A percentile compares a stretch with the other conserved stretches of the same genome.
These are phyloP conservation scores for rat (Rattus norvegicus) DNA, from an alignment of 2,113 vertebrate species.

Conservation along the genomic window GRCr8 NC_086021.1:175714501-175715000, in stretches of 20 bases:
- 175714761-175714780: background rate
- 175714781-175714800: background rate
- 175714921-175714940: background rate
- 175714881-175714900: background rate
- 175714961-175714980: background rate
- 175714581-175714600: background rate
- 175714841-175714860: background rate
- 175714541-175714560: background rate
- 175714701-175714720: background rate
- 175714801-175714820: background rate
- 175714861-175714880: background rate
- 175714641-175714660: background rate
- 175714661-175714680: background rate
- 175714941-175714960: background rate
- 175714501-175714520: background rate
- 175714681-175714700: background rate
- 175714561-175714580: background rate
- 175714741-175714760: background rate
- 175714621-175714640: background rate
- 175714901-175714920: background rate
- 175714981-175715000: too few species aligned
- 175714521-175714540: background rate
- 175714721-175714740: background rate
- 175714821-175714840: background rate
- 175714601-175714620: slow-evolving; percentile 5